phyloP scores from a whole-genome alignment of 1,140 invertebrate genomes.

The Pachypeltis micranthus region DNA sequence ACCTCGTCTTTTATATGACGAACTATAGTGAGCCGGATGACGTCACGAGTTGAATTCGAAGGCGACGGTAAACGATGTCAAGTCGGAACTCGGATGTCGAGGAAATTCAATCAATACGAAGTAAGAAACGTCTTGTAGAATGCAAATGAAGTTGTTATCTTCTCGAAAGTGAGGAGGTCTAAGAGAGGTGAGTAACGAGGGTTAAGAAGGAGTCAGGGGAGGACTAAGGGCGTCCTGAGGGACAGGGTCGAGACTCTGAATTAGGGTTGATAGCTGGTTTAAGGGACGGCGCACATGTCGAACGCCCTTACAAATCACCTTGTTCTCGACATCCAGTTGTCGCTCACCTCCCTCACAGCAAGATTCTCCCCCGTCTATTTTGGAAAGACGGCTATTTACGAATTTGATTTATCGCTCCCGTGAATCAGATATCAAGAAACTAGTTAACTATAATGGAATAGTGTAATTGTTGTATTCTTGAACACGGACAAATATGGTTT shows the following conservation, averaged over 20 bases:
- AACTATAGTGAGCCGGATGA: no score
- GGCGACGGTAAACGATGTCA: not conserved
- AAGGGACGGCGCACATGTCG: conserved; percentile 1
- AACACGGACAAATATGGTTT: no score
- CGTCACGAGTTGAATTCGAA: not conserved
- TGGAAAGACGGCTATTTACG: no score
- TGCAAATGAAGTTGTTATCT: conserved; percentile 8
- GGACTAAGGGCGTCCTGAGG: conserved; percentile 3
- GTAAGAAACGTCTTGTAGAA: conserved; percentile 3
- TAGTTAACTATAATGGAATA: no score
- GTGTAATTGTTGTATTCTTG: no score
- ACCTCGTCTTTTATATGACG: no score
- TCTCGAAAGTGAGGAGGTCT: not conserved
- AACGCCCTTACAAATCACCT: conserved; percentile 9
- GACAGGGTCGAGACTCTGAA: not conserved
- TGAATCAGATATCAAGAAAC: no score
- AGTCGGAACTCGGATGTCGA: not conserved
- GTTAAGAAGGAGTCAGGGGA: no score
- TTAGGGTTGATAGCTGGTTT: conserved; percentile 4
- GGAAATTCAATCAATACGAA: conserved; percentile 4
- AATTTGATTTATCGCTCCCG: no score
- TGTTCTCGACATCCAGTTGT: no score
- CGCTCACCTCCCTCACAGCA: no score
- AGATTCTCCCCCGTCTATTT: no score
- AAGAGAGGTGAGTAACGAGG: conserved; percentile 7